Evolutionary conservation across 2,113 vertebrate species (phyloP).

Genomic region (Lycocorax pyrrhopterus): DNA sequence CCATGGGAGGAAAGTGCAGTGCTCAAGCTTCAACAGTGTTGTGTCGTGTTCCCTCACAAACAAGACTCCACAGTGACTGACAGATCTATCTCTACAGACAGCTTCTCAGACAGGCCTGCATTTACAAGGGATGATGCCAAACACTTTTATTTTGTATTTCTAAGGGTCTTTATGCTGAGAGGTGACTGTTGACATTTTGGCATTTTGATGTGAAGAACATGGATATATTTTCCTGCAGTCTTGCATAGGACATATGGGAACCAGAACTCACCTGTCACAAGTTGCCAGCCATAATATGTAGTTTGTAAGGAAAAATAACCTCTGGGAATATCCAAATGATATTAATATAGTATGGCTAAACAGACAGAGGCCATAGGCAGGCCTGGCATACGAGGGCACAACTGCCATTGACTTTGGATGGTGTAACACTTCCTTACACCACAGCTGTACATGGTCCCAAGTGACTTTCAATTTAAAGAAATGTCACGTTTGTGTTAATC

Average conservation of each 20-base stretch:
- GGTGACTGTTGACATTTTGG: constrained; percentile 27
- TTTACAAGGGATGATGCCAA: constrained; percentile 25
- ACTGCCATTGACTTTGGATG: neutral
- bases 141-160: neutral
- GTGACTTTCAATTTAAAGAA: neutral
- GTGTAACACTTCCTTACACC: neutral
- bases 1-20: neutral
- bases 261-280: constrained; percentile 25
- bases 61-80: neutral
- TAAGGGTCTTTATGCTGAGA: neutral
- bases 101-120: neutral
- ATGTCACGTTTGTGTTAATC: neutral
- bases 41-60: neutral
- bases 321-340: constrained; percentile 39
- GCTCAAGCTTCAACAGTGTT: accelerated
- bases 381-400: neutral
- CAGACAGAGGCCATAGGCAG: neutral
- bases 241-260: neutral
- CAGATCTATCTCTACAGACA: neutral
- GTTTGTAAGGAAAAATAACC: constrained; percentile 6
- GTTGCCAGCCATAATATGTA: neutral
- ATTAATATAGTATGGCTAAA: constrained; percentile 22
- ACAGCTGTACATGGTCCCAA: neutral
- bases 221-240: neutral
- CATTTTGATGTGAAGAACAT: neutral